Conservation (phyloP, 2,113 vertebrate genomes). For the Scortum barcoo region DNA sequence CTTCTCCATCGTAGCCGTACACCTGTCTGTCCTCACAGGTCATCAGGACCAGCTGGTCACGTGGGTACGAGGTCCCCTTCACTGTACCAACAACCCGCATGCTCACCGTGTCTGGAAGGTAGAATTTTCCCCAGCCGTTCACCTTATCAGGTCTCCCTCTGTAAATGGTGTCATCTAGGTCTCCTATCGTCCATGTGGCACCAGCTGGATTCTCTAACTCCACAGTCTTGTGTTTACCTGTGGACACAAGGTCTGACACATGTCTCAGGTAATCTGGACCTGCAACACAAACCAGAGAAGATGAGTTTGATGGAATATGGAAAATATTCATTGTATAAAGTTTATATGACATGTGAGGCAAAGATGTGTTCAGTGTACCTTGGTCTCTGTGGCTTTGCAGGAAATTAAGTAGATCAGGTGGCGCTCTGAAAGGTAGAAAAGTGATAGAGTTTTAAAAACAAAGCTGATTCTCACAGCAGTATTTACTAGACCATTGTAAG, state of each 20-base stretch:
- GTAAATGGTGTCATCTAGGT: slow-evolving; percentile 50
- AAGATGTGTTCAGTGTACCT: background rate
- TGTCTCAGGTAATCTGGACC: accelerated
- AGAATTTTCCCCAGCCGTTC: slow-evolving; percentile 61
- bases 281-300: slow-evolving; percentile 4
- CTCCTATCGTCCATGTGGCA: background rate
- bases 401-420: too few species aligned
- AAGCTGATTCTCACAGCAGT: background rate
- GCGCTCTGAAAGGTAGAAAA: slow-evolving; percentile 27
- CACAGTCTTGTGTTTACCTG: accelerated
- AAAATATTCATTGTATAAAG: background rate
- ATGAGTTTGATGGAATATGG: background rate
- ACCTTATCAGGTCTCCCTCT: accelerated
- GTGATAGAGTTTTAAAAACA: background rate
- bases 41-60: slow-evolving; percentile 65
- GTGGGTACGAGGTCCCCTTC: background rate
- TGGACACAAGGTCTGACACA: background rate
- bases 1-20: slow-evolving; percentile 58
- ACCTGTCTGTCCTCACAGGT: slow-evolving; percentile 40
- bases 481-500: background rate
- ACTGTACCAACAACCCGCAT: slow-evolving; percentile 63
- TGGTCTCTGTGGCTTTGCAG: background rate
- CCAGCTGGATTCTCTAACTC: accelerated
- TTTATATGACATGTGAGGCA: too few species aligned
- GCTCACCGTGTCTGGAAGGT: slow-evolving; percentile 5